Evolutionary conservation across 2,797 vertebrate genomes (phyloP), one percentile per base, ranked within the genome.

Genomic region (Malurus leucopterus): DNA sequence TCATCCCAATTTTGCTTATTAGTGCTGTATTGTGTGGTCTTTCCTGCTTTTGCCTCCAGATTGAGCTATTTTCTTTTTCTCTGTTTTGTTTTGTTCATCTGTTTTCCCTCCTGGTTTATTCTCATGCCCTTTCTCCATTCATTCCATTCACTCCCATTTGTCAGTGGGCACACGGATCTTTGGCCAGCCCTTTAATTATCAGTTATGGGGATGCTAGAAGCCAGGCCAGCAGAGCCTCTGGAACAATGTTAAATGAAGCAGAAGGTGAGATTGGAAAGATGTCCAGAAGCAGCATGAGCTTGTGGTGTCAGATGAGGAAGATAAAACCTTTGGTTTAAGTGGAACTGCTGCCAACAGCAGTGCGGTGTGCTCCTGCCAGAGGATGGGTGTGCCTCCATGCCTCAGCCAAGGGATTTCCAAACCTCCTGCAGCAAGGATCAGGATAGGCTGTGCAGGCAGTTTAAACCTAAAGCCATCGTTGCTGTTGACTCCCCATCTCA

Each of bases 311-410:
- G 76, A 92, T 84, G 30, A 51, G 26, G 55, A 44, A 87, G 89
- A 81, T 86, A 93, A 90, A 87, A 4, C 24, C 49, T 86, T 93
- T 81, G 84, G 46, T 62, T 94, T 61, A 51, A 32, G 19, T 76
- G 32, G 59, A 70, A 41, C 23, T 73, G 87, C 70, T 91, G 85
- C 90, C 79, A 85, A 53, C 30, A 92, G 43, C 75, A 82, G 34
- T 49, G 71, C 0, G 3, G 58, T 29, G 59, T 84, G 1, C 43
- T 89, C 88, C 80, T 94, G 77, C 80, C 85, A 79, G 74, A 59
- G 83, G 73, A 59, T 41, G 89, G 85, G 91, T 79, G 86, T 92
- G 89, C 53, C 85, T 88, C 71, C 55, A 6, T 5, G 29, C 81
- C 61, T 84, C 4, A 83, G 59, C 49, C 77, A 77, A 69, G 62